Conservation (phyloP, 2,113 vertebrate species). For the Cyprinodon brontotheroides region DNA sequence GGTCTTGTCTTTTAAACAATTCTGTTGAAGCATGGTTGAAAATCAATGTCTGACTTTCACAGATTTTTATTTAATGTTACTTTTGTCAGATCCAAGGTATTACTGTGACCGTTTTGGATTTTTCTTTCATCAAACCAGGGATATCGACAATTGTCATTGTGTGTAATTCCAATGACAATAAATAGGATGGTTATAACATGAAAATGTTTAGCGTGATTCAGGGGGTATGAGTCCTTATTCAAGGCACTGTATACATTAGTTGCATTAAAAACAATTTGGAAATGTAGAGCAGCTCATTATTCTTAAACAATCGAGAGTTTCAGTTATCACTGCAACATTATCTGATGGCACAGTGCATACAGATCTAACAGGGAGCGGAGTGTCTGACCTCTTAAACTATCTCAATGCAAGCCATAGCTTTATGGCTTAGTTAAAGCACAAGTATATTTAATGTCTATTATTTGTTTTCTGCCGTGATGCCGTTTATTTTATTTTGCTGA, state of each 20-base stretch:
- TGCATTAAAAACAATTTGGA: constrained; percentile 11
- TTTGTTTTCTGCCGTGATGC: constrained; percentile 59
- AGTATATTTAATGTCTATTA: constrained; percentile 47
- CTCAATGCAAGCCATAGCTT: constrained; percentile 39
- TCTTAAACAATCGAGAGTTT: constrained; percentile 8
- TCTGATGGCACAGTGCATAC: constrained; percentile 15
- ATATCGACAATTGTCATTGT: no score
- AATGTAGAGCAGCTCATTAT: constrained; percentile 33
- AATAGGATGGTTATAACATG: neutral
- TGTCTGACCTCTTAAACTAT: constrained; percentile 36
- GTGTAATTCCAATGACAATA: neutral
- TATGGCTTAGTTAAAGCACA: constrained; percentile 70
- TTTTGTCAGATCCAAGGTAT: no score
- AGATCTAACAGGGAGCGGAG: constrained; percentile 1
- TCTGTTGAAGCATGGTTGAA: no score
- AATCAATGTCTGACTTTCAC: no score
- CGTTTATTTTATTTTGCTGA: constrained; percentile 15
- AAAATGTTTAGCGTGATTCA: neutral
- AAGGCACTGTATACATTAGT: neutral
- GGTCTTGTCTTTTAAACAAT: no score
- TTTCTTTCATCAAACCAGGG: no score
- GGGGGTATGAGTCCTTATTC: neutral
- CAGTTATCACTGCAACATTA: constrained; percentile 13
- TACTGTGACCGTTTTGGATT: no score
- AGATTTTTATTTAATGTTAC: no score